phyloP scores from a whole-genome alignment of 2,888 invertebrate genomes.

The Geophilus truncorum region DNA sequence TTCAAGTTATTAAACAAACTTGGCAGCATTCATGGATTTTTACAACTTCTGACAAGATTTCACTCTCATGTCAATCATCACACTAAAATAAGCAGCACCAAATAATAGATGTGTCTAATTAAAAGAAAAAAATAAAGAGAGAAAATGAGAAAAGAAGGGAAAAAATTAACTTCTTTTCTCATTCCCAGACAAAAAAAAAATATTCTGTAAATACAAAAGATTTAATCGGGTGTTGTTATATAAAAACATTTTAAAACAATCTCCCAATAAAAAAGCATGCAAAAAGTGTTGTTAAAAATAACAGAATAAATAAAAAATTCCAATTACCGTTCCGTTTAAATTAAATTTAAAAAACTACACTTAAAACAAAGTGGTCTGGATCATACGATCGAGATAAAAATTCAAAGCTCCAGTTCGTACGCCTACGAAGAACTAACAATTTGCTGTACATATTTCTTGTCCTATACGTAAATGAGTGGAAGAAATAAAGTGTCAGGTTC shows the following conservation, averaged over 20 bases:
- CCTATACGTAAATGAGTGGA: background rate
- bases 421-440: background rate
- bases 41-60: slow-evolving; percentile 17
- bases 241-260: no score
- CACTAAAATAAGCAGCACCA: background rate
- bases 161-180: no score
- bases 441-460: background rate
- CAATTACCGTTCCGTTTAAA: background rate
- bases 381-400: background rate
- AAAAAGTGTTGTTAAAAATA: background rate
- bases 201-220: no score
- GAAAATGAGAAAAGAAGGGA: no score
- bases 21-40: slow-evolving; percentile 5
- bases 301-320: background rate
- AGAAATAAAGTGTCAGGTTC: background rate
- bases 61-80: slow-evolving; percentile 14
- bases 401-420: background rate
- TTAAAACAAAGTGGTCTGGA: background rate
- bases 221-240: no score
- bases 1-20: slow-evolving; percentile 6
- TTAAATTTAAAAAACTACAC: background rate
- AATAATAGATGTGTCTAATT: background rate
- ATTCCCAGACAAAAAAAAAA: no score
- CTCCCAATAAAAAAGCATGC: background rate
- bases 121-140: background rate